phyloP scores from a whole-genome alignment of 2,797 vertebrate genomes.

The Sitta carolinensis region DNA sequence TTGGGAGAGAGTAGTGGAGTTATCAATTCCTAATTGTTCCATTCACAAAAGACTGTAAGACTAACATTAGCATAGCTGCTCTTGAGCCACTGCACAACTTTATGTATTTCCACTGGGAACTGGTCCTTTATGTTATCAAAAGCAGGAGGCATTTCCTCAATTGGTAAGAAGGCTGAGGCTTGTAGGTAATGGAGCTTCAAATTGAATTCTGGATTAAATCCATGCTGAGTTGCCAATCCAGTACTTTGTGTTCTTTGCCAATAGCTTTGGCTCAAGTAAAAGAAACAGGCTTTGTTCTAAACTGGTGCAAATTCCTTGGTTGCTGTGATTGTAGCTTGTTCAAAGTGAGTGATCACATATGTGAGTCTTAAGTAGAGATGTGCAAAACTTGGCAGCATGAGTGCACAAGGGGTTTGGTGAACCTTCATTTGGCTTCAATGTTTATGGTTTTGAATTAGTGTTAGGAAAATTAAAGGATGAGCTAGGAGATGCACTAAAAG shows the following conservation, averaged over 20 bases:
- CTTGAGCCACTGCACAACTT: conserved; percentile 52
- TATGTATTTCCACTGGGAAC: conserved; percentile 21
- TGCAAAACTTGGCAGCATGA: conserved; percentile 69
- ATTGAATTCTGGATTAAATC: conserved; percentile 77
- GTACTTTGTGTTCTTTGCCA: conserved; percentile 54
- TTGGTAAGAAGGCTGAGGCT: conserved; percentile 63
- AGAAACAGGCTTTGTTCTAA: conserved; percentile 65
- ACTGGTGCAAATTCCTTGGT: conserved; percentile 74
- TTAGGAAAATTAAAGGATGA: conserved; percentile 57
- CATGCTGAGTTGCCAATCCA: conserved; percentile 62
- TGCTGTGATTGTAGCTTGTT: conserved; percentile 65
- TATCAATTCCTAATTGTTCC: conserved; percentile 23
- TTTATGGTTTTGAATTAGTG: conserved; percentile 55
- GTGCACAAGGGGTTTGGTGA: conserved; percentile 67
- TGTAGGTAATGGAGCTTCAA: conserved; percentile 76
- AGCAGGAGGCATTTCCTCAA: conserved; percentile 66
- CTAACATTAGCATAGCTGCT: conserved; percentile 20
- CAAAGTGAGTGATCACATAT: conserved; percentile 64
- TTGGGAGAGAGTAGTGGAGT: background rate
- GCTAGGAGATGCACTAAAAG: background rate
- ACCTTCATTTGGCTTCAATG: conserved; percentile 58
- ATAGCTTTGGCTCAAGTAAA: conserved; percentile 57
- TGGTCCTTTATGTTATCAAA: conserved; percentile 62
- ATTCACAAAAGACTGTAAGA: conserved; percentile 5
- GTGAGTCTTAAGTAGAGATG: conserved; percentile 63